phyloP scores from a whole-genome alignment of 2,888 invertebrate species.

The Octodonta nipae region DNA sequence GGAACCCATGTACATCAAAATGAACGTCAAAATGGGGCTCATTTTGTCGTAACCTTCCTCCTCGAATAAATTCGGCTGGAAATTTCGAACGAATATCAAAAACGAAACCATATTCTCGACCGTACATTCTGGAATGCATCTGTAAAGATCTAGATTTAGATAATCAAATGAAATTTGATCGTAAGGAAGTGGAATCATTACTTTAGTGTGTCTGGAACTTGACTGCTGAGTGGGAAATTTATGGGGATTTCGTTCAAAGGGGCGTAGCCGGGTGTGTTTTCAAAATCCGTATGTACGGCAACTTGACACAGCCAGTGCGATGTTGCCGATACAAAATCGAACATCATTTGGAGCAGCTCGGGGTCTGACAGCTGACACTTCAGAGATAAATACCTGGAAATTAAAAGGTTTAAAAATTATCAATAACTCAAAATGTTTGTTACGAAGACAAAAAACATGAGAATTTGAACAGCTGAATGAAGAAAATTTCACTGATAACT shows the following conservation, averaged over 20 bases:
- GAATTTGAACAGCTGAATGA: no score
- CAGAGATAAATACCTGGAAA: conserved; percentile 52
- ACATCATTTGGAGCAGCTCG: conserved; percentile 52
- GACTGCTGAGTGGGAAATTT: conserved; percentile 49
- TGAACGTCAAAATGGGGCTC: conserved; percentile 59
- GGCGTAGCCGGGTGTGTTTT: conserved; percentile 40
- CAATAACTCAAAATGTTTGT: conserved; percentile 3
- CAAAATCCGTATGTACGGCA: conserved; percentile 42
- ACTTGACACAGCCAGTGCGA: conserved; percentile 77
- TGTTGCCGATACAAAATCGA: conserved; percentile 68
- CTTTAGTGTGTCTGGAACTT: conserved; percentile 56
- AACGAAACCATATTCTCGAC: conserved; percentile 77
- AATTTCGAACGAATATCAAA: conserved; percentile 60
- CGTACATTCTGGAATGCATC: conserved; percentile 80
- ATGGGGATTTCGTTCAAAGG: conserved; percentile 44
- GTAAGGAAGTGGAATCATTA: conserved; percentile 25
- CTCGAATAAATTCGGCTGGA: conserved; percentile 49
- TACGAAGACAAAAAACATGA: no score
- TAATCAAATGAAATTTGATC: neutral
- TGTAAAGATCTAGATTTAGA: conserved; percentile 25
- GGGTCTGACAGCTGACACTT: conserved; percentile 67
- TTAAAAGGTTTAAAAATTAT: conserved; percentile 1
- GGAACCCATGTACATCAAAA: conserved; percentile 81
- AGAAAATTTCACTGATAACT: no score
- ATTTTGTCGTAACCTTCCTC: conserved; percentile 50